Conservation (phyloP, 2,113 vertebrate species). For the Nyctereutes procyonoides region DNA sequence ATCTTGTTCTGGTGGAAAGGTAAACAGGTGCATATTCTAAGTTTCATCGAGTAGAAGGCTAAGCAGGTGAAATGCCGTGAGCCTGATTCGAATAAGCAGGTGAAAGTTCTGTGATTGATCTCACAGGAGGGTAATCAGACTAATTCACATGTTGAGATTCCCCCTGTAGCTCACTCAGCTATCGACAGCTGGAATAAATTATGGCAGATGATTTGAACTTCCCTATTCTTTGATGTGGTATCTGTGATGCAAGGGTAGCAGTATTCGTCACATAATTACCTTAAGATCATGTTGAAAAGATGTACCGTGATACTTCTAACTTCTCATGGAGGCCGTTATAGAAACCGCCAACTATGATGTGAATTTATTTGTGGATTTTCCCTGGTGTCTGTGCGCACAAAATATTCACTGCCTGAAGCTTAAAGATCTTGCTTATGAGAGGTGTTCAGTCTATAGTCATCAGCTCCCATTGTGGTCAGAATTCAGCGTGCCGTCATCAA, state of each 20-base stretch:
- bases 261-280: background rate
- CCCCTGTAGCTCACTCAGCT: background rate
- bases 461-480: too few relatives aligned
- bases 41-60: background rate
- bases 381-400: accelerated
- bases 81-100: background rate
- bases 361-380: background rate
- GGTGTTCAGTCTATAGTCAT: background rate
- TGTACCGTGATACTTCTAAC: too few relatives aligned
- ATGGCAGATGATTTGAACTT: background rate
- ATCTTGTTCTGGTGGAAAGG: background rate
- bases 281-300: background rate
- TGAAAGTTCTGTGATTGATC: background rate
- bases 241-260: background rate
- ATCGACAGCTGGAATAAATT: background rate
- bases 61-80: background rate
- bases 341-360: background rate
- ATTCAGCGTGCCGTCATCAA: background rate
- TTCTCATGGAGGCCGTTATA: background rate
- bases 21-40: background rate
- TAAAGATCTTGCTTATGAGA: background rate
- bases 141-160: background rate
- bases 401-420: background rate
- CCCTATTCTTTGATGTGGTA: background rate
- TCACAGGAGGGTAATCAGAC: too few relatives aligned